These are phyloP conservation scores for Atta colombica DNA, from an alignment of 1,140 invertebrate genomes.

Conservation along the genomic window DNA sequence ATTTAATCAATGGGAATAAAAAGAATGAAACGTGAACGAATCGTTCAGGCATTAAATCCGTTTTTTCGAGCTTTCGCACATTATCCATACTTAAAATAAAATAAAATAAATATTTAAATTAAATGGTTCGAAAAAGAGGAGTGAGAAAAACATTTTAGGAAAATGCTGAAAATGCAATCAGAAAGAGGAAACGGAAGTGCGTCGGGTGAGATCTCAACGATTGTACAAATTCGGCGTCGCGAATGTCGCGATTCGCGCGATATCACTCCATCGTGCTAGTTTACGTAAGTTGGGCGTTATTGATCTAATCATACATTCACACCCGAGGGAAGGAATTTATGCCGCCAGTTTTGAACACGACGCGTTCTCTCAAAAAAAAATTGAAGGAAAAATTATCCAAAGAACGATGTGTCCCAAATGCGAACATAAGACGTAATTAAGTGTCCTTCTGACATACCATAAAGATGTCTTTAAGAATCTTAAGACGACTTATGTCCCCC, in stretches of 20 bases:
- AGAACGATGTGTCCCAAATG: neutral
- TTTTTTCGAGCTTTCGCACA: neutral
- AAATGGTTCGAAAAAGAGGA: neutral
- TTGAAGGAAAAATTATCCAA: neutral
- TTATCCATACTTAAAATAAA: neutral
- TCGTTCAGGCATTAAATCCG: neutral
- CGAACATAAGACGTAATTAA: too few species aligned
- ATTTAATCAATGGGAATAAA: neutral
- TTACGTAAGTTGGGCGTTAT: constrained; percentile 74
- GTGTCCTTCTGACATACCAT: too few species aligned
- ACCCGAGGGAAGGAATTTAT: constrained; percentile 20
- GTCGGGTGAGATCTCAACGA: neutral
- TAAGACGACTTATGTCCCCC: too few species aligned
- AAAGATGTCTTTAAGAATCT: too few species aligned
- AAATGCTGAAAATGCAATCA: neutral
- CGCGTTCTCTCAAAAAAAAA: neutral
- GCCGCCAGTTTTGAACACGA: neutral
- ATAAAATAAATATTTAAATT: neutral
- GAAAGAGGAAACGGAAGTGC: neutral
- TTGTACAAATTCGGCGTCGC: neutral
- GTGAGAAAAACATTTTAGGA: neutral
- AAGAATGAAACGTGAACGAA: neutral
- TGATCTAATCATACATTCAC: constrained; percentile 68
- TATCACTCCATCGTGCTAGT: constrained; percentile 46
- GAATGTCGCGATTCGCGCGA: neutral